A percentile compares a stretch with the other conserved stretches of the same genome.
Evolutionary conservation across 2,113 vertebrate genomes (phyloP).

Genomic region (Oreocharis arfaki): DNA sequence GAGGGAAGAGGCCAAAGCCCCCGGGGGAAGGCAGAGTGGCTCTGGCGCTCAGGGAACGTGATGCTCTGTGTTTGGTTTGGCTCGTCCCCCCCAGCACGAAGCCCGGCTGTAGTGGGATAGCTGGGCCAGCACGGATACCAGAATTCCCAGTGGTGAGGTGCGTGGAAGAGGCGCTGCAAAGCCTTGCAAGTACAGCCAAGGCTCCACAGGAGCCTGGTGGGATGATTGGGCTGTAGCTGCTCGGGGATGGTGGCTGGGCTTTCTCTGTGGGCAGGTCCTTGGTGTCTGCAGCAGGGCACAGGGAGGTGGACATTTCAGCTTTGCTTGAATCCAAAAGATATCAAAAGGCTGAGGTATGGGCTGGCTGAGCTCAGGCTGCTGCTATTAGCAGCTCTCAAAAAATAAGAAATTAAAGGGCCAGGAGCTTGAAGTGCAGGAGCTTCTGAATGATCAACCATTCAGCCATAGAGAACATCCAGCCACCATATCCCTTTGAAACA

Average conservation of each 20-base stretch:
- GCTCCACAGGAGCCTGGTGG: neutral
- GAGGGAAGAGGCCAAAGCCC: neutral
- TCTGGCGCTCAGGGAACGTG: neutral
- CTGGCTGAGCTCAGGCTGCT: neutral
- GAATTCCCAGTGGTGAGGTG: neutral
- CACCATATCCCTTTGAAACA: neutral
- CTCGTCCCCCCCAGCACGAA: neutral
- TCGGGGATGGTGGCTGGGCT: rapidly evolving
- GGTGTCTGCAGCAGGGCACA: neutral
- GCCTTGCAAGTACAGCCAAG: neutral
- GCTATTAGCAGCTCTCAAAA: neutral
- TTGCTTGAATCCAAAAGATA: neutral
- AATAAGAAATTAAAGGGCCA: neutral
- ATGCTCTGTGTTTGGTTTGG: constrained; percentile 42
- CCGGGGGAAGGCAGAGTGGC: neutral
- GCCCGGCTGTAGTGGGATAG: neutral
- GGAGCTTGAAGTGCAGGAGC: neutral
- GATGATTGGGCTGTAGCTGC: neutral
- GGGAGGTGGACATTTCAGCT: rapidly evolving
- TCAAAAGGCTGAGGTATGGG: neutral
- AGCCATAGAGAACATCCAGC: neutral
- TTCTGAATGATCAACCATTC: neutral
- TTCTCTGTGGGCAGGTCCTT: neutral
- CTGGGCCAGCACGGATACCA: neutral
- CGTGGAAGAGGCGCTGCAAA: neutral